These are phyloP conservation scores for Melieria picta DNA, from an alignment of 2,888 invertebrate genomes.

Conservation along the genomic window DNA sequence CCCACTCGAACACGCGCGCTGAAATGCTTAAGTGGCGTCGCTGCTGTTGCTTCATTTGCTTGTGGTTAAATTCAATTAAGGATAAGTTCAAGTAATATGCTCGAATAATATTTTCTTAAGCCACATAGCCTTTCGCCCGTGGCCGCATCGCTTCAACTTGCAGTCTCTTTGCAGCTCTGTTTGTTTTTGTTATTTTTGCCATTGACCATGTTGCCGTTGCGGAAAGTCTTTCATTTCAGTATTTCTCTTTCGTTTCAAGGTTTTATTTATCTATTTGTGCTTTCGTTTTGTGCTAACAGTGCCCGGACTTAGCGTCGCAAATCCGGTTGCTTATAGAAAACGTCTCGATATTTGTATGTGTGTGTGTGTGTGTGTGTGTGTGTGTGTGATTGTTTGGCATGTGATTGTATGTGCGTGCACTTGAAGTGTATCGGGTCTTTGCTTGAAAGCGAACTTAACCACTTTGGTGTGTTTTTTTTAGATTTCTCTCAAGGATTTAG, in stretches of 20 bases:
- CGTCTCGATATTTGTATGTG: conserved; percentile 2
- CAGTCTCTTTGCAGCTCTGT: no score
- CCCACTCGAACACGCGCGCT: no score
- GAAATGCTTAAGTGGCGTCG: not conserved
- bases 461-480: not conserved
- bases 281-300: no score
- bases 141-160: no score
- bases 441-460: not conserved
- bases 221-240: not conserved
- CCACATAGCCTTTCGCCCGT: not conserved
- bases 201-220: no score
- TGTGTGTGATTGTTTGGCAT: not conserved
- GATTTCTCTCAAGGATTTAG: not conserved
- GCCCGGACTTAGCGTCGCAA: not conserved
- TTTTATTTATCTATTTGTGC: no score
- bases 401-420: not conserved
- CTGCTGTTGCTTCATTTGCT: conserved; percentile 36
- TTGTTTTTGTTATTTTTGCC: no score
- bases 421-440: not conserved
- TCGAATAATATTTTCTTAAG: conserved; percentile 31
- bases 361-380: not conserved
- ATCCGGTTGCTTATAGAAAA: not conserved
- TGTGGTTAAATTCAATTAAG: conserved; percentile 45
- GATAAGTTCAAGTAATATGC: conserved; percentile 44
- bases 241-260: not conserved